Evolutionary conservation across 2,113 vertebrate genomes (phyloP), one percentile per base, ranked within the genome.

Genomic region (Propithecus coquereli): DNA sequence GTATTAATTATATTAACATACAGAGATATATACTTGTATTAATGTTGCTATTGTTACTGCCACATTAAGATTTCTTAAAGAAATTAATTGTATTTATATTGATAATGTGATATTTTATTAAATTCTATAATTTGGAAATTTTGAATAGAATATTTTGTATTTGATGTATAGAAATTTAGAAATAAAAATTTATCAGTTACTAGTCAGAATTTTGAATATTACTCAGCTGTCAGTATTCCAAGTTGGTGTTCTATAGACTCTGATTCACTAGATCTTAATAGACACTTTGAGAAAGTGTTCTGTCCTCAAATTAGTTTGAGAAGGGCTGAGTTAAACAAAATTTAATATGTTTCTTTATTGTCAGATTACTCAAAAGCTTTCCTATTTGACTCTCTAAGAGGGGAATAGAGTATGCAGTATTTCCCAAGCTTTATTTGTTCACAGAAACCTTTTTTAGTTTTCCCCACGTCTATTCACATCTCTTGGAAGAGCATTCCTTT

Each of bases 171-270:
- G 68, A 74, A 94, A 81, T 93, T 95, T 89, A 80, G 65, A 92
- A 88, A 77, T 90, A 95, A 85, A 82, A 86, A 83, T 93, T 34
- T 94, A 47, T 93, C 37, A 74, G 59, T 87, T 83, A 43, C 34
- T 86, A 54, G 25, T 93, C 54, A 94, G 71, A 93, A 74, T 81
- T 93, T 93, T 96, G 17, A 87, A 9, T 96, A 71, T 73, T 91
- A 63, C 10, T 17, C 76, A 3, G 40, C 47, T 95, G 20, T 96
- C 17, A 30, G 61, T 30, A 81, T 95, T 88, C 71, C 45, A 94
- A 40, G 50, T 73, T 84, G 52, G 2, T 85, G 14, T 73, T 90
- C 32, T 82, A 1, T 90, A 73, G 63, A 93, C 47, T 71, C 40
- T 81, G 32, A 20, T 91, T 94, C 73, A 57, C 14, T 90, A 47